Conservation (phyloP, 2,888 invertebrate genomes). For the Oscheius onirici region DNA sequence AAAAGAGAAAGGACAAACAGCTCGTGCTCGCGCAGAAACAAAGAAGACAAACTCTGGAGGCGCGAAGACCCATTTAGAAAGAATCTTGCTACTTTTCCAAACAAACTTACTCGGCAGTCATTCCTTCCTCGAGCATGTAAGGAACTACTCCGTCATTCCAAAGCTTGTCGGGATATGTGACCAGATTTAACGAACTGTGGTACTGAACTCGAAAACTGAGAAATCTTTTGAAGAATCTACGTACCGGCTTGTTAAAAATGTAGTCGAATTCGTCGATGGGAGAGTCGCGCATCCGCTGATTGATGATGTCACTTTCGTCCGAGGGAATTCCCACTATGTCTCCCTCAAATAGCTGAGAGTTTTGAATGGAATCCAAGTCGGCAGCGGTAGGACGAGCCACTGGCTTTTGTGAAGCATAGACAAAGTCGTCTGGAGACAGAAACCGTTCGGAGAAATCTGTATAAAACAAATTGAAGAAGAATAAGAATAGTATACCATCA, state of each 20-base stretch:
- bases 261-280: constrained; percentile 49
- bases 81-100: not conserved
- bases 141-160: constrained; percentile 69
- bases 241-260: constrained; percentile 56
- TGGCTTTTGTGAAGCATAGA: constrained; percentile 61
- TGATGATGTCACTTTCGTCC: constrained; percentile 40
- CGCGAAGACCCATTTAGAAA: not conserved
- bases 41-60: constrained; percentile 1
- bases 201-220: constrained; percentile 53
- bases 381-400: constrained; percentile 57
- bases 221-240: constrained; percentile 3
- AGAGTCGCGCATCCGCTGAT: constrained; percentile 52
- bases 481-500: constrained; percentile 29
- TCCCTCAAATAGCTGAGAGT: constrained; percentile 75
- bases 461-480: constrained; percentile 16
- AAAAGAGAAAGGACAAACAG: constrained; percentile 33
- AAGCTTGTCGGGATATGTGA: constrained; percentile 71
- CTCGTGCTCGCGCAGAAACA: constrained; percentile 23
- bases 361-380: constrained; percentile 68
- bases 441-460: constrained; percentile 65
- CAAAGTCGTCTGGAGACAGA: constrained; percentile 68
- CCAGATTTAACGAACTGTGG: constrained; percentile 70
- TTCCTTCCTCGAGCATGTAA: constrained; percentile 70
- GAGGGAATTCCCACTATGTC: constrained; percentile 75
- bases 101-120: constrained; percentile 65